These are phyloP conservation scores for Numenius arquata DNA, from an alignment of 2,113 vertebrate genomes.

Conservation along the genomic window DNA sequence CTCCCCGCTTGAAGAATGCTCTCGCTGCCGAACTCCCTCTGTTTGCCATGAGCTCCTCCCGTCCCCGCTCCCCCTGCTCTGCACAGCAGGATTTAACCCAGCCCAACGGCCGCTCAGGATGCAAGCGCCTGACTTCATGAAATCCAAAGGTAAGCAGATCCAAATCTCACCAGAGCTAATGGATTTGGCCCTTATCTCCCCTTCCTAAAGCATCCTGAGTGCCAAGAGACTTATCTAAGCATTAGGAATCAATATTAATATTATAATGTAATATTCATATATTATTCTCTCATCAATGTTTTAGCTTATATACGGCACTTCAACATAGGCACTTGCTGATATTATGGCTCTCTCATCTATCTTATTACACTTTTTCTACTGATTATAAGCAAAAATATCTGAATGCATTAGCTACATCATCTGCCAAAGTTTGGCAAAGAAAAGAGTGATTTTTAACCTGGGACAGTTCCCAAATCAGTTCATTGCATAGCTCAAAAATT, in stretches of 20 bases:
- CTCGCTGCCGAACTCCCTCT: background rate
- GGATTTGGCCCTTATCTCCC: conserved; percentile 52
- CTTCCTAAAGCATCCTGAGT: conserved; percentile 6
- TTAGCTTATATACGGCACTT: background rate
- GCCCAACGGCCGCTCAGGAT: background rate
- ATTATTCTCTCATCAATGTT: conserved; percentile 35
- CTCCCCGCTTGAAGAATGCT: background rate
- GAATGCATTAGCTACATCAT: background rate
- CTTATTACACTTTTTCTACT: background rate
- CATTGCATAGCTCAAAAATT: background rate
- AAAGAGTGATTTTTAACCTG: background rate
- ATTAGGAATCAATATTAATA: conserved; percentile 41
- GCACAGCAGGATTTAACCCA: background rate
- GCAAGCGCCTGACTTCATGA: background rate
- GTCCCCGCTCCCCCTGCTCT: background rate
- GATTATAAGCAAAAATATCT: background rate
- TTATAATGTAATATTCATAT: conserved; percentile 33
- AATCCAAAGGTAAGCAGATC: conserved; percentile 55
- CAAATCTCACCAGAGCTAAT: conserved; percentile 49
- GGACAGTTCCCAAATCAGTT: background rate
- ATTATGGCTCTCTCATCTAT: background rate
- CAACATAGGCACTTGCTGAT: background rate
- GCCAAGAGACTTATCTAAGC: conserved; percentile 36
- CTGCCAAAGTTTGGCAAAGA: background rate
- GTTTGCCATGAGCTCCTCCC: rapidly evolving